phyloP scores from a whole-genome alignment of 2,888 invertebrate genomes.

The Zygogramma bicolorata region DNA sequence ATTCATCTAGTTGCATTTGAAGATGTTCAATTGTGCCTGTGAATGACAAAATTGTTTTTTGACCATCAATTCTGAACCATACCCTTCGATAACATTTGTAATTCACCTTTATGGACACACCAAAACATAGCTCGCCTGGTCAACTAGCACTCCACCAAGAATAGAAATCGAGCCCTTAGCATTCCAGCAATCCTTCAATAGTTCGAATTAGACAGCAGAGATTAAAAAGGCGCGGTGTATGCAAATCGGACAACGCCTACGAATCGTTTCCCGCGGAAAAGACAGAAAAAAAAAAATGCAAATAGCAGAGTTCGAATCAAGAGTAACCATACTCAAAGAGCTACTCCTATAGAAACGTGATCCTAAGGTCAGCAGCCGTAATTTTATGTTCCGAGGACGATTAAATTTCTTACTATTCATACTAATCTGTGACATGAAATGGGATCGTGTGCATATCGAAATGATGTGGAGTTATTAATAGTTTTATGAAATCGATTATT shows the following conservation, averaged over 20 bases:
- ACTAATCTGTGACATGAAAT: conserved; percentile 2
- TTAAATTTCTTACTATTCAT: conserved; percentile 8
- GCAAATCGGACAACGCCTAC: conserved; percentile 35
- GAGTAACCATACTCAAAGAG: too few species aligned
- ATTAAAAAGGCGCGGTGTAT: conserved; percentile 31
- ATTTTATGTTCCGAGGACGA: background rate
- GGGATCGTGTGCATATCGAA: background rate
- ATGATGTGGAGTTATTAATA: background rate
- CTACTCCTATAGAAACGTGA: conserved; percentile 12
- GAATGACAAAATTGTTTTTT: too few species aligned
- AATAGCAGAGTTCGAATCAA: conserved; percentile 3
- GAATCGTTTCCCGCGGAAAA: conserved; percentile 23
- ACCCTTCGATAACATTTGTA: too few species aligned
- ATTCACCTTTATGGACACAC: too few species aligned
- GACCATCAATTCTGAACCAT: too few species aligned
- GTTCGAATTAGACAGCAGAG: background rate
- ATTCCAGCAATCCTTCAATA: background rate
- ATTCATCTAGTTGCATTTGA: too few species aligned
- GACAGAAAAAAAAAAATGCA: conserved; percentile 24
- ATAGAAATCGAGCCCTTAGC: background rate
- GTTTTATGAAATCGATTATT: background rate
- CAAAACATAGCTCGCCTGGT: background rate
- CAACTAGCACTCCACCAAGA: background rate
- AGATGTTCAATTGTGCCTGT: too few species aligned
- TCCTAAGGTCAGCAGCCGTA: background rate